Evolutionary conservation across 2,797 vertebrate genomes (phyloP).

Genomic region (Rousettus madagascariensis): DNA sequence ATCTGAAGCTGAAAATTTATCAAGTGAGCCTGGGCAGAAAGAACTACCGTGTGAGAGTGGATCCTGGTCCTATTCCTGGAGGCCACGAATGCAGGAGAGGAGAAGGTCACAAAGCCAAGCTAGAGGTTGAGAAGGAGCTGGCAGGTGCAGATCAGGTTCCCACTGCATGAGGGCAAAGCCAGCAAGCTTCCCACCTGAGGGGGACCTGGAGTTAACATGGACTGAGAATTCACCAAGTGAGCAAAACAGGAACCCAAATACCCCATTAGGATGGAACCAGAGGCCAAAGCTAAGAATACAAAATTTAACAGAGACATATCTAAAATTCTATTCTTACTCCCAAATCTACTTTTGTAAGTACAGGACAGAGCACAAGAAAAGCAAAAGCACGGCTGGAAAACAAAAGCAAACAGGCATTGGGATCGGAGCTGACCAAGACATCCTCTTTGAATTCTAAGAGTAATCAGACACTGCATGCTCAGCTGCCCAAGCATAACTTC

Average conservation of each 20-base stretch:
- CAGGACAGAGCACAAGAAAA: neutral
- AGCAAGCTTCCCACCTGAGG: neutral
- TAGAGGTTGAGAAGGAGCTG: neutral
- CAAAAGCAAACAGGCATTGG: neutral
- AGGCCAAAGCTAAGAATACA: neutral
- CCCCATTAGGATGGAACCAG: neutral
- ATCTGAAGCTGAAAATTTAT: neutral
- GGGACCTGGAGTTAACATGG: neutral
- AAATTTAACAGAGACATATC: neutral
- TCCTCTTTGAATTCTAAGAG: rapidly evolving
- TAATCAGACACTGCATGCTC: neutral
- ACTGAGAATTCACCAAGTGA: neutral
- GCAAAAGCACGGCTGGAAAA: neutral
- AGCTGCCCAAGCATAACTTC: neutral
- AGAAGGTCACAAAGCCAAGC: neutral
- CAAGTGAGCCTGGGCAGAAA: neutral
- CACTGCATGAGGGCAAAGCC: neutral
- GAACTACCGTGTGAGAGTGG: neutral
- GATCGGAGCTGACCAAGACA: rapidly evolving
- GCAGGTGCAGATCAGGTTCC: neutral
- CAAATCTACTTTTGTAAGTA: neutral
- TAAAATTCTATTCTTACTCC: neutral
- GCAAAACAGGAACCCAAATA: neutral
- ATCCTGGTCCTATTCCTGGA: neutral
- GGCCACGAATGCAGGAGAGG: neutral